These are phyloP conservation scores for Poeciliopsis turrubarensis DNA, from an alignment of 2,113 vertebrate genomes.

Conservation along the genomic window DNA sequence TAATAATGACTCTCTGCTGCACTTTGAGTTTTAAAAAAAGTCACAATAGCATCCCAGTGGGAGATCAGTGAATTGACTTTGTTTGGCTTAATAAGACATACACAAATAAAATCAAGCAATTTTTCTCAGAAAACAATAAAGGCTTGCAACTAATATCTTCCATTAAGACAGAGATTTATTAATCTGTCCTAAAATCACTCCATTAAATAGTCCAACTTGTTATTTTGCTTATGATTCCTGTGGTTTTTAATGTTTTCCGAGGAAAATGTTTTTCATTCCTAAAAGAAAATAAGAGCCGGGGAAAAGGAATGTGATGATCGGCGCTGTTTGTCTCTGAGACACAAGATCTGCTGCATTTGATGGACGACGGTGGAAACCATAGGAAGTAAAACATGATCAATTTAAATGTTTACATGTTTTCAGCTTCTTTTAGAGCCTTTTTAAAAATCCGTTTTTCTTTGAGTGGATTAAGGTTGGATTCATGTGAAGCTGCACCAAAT, in stretches of 20 bases:
- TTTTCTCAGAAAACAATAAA: neutral
- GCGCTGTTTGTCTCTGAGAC: neutral
- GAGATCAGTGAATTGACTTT: neutral
- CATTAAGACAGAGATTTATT: neutral
- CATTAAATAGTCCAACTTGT: neutral
- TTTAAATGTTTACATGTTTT: neutral
- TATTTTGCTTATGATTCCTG: neutral
- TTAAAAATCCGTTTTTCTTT: neutral
- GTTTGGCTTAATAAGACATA: no score
- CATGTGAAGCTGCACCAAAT: neutral
- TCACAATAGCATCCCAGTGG: neutral
- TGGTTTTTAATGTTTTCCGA: neutral
- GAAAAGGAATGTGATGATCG: neutral
- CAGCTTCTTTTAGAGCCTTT: neutral
- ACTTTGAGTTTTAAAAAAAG: neutral
- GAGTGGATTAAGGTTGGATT: neutral
- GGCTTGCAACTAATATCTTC: neutral
- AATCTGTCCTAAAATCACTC: neutral
- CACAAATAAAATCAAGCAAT: neutral
- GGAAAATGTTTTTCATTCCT: neutral
- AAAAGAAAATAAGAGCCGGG: neutral
- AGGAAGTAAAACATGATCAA: neutral
- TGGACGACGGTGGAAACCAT: neutral
- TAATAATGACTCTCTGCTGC: neutral
- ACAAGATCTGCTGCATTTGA: neutral